Conservation (phyloP, 2,888 invertebrate species). For the Eupithecia subfuscata region DNA sequence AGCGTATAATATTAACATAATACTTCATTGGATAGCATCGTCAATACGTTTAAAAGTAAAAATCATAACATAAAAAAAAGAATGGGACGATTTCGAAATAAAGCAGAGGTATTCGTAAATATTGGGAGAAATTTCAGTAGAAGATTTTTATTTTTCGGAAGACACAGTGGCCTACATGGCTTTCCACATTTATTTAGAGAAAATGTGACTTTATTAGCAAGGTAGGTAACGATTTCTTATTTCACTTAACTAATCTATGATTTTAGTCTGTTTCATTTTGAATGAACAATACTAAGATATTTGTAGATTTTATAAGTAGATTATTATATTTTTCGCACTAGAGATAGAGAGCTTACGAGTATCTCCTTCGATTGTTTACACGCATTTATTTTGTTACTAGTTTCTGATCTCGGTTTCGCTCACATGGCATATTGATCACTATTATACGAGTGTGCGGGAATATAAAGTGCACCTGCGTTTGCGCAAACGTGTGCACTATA, state of each 20-base stretch:
- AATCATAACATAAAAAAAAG: not conserved
- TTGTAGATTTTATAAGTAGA: too few relatives aligned
- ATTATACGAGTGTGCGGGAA: too few relatives aligned
- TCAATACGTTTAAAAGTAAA: not conserved
- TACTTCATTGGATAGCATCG: not conserved
- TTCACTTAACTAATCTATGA: not conserved
- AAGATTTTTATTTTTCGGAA: conserved; percentile 61
- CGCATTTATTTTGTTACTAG: too few relatives aligned
- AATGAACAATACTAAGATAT: too few relatives aligned
- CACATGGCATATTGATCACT: too few relatives aligned
- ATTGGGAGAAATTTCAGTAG: conserved; percentile 25
- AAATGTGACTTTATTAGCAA: conserved; percentile 76
- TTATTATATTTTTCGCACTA: too few relatives aligned
- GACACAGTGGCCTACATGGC: conserved; percentile 79
- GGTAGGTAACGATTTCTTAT: conserved; percentile 75
- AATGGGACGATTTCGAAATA: not conserved
- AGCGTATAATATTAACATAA: too few relatives aligned
- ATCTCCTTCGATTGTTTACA: too few relatives aligned
- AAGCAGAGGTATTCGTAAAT: not conserved
- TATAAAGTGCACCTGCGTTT: too few relatives aligned
- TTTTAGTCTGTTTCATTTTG: not conserved
- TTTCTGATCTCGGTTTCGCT: too few relatives aligned
- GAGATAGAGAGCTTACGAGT: too few relatives aligned
- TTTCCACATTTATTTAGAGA: conserved; percentile 81
- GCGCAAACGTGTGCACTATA: too few relatives aligned